Conservation (phyloP, 1,140 invertebrate species). For the Carcinoscorpius rotundicauda region DNA sequence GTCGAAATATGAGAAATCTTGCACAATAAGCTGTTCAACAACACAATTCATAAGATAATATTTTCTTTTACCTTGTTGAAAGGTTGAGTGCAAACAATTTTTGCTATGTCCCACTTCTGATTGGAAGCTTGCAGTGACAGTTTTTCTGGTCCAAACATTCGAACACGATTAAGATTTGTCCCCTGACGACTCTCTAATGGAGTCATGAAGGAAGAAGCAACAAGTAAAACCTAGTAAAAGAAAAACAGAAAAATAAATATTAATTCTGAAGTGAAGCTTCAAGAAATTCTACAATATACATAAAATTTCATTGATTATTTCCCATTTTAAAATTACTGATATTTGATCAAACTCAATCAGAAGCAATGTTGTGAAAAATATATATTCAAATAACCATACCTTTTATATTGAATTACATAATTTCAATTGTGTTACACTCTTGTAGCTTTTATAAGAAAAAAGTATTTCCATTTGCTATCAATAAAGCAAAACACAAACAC, state of each 20-base stretch:
- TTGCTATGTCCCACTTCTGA: constrained; percentile 68
- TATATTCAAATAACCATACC: no score
- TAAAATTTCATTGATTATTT: constrained; percentile 10
- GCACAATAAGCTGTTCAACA: no score
- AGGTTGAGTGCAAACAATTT: constrained; percentile 71
- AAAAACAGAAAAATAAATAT: constrained; percentile 9
- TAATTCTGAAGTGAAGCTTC: constrained; percentile 4
- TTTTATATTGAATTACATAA: no score
- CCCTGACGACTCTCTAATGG: constrained; percentile 55
- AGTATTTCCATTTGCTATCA: no score
- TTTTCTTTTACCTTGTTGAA: constrained; percentile 50
- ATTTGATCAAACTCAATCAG: no score
- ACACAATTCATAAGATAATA: constrained; percentile 2
- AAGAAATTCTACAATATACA: constrained; percentile 8
- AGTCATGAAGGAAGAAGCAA: constrained; percentile 64
- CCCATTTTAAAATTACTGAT: no score
- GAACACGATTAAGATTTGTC: constrained; percentile 51
- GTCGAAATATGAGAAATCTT: no score
- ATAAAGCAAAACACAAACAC: no score
- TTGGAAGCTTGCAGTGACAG: constrained; percentile 41
- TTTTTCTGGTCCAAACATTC: constrained; percentile 54
- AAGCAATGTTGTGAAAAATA: no score
- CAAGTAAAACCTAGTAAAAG: constrained; percentile 49
- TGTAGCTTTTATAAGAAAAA: no score
- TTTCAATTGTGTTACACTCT: no score